Conservation (phyloP, 2,797 vertebrate species). For the Coregonus suidteri region DNA sequence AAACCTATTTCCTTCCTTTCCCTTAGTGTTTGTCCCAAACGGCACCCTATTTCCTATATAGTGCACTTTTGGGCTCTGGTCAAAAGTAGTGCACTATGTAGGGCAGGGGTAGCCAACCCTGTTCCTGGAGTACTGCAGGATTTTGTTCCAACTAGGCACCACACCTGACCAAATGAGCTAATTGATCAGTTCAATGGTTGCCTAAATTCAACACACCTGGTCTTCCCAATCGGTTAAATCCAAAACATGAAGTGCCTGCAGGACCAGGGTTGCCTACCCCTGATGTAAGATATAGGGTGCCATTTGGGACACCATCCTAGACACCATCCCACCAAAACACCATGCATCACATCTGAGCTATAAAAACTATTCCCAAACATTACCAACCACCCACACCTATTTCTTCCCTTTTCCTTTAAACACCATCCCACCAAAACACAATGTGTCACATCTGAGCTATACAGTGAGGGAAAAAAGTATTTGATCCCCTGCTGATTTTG, state of each 20-base stretch:
- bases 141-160: no score
- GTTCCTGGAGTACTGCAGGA: no score
- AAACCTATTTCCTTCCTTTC: not conserved
- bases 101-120: not conserved
- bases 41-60: not conserved
- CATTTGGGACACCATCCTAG: not conserved
- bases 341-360: constrained; percentile 26
- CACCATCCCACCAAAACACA: no score
- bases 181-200: no score
- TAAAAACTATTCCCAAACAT: not conserved
- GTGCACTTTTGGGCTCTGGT: not conserved
- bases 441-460: constrained; percentile 15
- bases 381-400: constrained; percentile 15
- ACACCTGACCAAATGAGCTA: no score
- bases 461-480: no score
- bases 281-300: not conserved
- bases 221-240: no score
- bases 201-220: no score
- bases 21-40: not conserved
- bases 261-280: no score
- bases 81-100: not conserved
- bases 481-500: no score
- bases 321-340: constrained; percentile 15
- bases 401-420: not conserved
- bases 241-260: no score